Percentiles rank a stretch among this genome's conserved stretches.
Conservation (phyloP, 2,888 invertebrate genomes). For the Heliconius ismenius region DNA sequence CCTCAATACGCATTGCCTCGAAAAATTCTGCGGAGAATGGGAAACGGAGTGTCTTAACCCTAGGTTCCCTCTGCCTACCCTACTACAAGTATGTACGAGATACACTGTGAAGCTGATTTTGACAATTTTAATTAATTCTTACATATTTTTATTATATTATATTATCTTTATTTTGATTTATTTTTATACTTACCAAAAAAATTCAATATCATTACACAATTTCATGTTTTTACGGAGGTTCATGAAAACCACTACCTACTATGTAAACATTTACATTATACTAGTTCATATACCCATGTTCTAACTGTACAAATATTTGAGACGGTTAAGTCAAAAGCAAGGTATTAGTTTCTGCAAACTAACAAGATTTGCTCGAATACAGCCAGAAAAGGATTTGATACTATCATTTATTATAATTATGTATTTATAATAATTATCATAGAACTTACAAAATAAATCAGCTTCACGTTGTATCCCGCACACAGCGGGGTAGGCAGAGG, state of each 20-base stretch:
- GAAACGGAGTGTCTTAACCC: no score
- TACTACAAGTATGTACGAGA: no score
- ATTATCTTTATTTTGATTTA: no score
- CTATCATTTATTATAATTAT: not conserved
- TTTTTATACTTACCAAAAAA: not conserved
- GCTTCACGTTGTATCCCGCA: no score
- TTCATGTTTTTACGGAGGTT: not conserved
- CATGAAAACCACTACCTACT: not conserved
- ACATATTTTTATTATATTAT: no score
- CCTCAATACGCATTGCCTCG: no score
- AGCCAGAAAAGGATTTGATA: not conserved
- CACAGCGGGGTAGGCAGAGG: no score
- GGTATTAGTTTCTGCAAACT: constrained; percentile 7
- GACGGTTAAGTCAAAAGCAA: not conserved
- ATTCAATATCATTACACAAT: not conserved
- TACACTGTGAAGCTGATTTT: no score
- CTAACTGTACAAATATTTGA: constrained; percentile 7
- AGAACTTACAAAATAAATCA: no score
- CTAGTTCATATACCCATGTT: not conserved
- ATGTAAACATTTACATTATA: not conserved
- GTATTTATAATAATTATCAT: not conserved
- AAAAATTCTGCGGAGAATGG: no score
- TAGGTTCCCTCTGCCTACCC: no score
- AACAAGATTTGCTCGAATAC: not conserved
- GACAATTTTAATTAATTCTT: no score